Evolutionary conservation across 2,113 vertebrate species (phyloP), one percentile per base, ranked within the genome.

Genomic region (Alligator sinensis): DNA sequence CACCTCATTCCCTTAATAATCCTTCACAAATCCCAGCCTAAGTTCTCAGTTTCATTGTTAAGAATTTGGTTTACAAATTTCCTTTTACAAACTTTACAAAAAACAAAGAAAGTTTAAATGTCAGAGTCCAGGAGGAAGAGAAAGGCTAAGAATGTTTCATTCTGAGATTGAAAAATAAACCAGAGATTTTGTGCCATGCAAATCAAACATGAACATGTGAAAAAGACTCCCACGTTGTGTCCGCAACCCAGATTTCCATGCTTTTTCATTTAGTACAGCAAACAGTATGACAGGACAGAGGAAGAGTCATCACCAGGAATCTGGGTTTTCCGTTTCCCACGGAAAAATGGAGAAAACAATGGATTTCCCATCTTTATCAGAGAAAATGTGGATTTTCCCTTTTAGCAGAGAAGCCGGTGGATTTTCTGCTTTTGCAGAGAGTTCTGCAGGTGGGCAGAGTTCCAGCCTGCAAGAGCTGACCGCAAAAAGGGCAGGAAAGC

Each of bases 161-260:
- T 75, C 21, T 72, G 30, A 11, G 18, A 11, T 11, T 38, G 18
- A 70, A 34, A 17, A 77, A 84, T 18, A 85, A 88, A 61, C 11
- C n/a, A 30, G 27, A 47, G 25, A 91, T 81, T 30, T 63, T 68
- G 30, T 4, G 58, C 27, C 82, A 91, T 38, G 62, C 59, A 95
- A 89, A 88, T 58, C 75, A 92, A 86, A n/a, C 13, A 34, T n/a
- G 82, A 24, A 2, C 13, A 86, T 0, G 0, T 7, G 16, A 13
- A 72, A 55, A 84, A 57, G 1, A 84, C 15, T 66, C 84, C 25
- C 27, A 61, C 0, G 0, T 18, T 34, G 76, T 6, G 1, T 77
- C 54, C 77, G 28, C 34, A 84, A 27, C 64, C 89, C 55, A 70
- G 38, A 77, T 59, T 88, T 89, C 83, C 10, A 28, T 15, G 34